Conservation (phyloP, 2,113 vertebrate genomes). For the Silurus meridionalis region DNA sequence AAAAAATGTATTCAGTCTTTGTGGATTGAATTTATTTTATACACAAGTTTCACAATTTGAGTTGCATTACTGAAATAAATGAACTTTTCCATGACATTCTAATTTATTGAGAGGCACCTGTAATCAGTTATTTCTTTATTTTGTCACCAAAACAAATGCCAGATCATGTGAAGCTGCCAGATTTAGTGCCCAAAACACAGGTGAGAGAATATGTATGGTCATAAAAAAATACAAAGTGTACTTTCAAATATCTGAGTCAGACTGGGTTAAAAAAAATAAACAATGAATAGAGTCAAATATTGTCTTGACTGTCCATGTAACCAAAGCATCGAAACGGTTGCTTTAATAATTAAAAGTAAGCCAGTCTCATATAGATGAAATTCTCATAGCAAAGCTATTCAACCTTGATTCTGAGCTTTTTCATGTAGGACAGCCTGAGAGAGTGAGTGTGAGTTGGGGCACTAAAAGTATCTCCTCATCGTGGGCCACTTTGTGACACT, state of each 20-base stretch:
- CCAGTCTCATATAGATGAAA: background rate
- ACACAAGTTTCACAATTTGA: too few relatives aligned
- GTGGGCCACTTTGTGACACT: slow-evolving; percentile 49
- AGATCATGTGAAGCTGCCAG: background rate
- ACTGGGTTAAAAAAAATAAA: background rate
- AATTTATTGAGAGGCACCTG: too few relatives aligned
- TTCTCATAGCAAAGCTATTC: slow-evolving; percentile 43
- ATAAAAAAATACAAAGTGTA: background rate
- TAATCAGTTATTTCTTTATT: background rate
- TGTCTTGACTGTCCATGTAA: background rate
- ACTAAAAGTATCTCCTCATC: slow-evolving; percentile 48
- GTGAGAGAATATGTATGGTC: background rate
- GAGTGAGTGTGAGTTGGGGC: slow-evolving; percentile 54
- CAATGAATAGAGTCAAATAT: background rate
- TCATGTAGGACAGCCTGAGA: slow-evolving; percentile 54
- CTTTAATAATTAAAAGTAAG: background rate
- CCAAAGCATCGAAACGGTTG: background rate
- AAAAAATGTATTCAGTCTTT: too few relatives aligned
- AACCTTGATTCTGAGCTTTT: slow-evolving; percentile 62
- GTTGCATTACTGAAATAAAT: too few relatives aligned
- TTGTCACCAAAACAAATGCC: background rate
- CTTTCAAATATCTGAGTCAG: background rate
- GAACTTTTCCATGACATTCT: too few relatives aligned
- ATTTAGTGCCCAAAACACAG: background rate
- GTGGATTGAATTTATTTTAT: too few relatives aligned